Evolutionary conservation across 2,797 vertebrate species (phyloP).

Genomic region (Megaceryle alcyon): DNA sequence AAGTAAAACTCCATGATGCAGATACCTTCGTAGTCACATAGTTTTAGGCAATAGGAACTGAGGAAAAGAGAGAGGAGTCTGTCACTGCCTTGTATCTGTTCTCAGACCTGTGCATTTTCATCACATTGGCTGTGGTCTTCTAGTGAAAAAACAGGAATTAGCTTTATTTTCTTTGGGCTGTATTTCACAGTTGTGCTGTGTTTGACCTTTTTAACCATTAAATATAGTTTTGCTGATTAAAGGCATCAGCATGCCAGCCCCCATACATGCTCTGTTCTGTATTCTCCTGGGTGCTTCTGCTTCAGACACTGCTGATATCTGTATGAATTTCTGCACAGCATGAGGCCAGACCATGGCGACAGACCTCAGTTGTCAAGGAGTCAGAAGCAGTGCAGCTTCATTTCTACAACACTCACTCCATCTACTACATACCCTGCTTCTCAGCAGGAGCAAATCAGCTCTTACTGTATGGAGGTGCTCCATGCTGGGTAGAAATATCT

Average conservation of each 20-base stretch:
- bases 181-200: background rate
- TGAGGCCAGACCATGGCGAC: background rate
- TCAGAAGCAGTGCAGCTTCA: background rate
- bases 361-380: background rate
- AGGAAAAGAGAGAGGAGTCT: background rate
- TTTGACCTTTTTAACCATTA: background rate
- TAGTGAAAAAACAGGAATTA: background rate
- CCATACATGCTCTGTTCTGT: background rate
- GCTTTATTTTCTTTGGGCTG: background rate
- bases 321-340: background rate
- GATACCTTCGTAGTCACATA: background rate
- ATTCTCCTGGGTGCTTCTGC: background rate
- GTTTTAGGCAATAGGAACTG: background rate
- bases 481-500: slow-evolving; percentile 1
- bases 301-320: background rate
- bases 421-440: background rate
- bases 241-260: background rate
- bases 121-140: background rate
- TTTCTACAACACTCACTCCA: background rate
- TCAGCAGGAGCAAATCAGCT: slow-evolving; percentile 8
- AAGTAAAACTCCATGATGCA: background rate
- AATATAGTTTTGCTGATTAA: background rate
- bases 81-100: background rate
- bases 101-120: background rate
- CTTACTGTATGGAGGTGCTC: background rate